Conservation (phyloP, 2,797 vertebrate species). For the Carapus acus region DNA sequence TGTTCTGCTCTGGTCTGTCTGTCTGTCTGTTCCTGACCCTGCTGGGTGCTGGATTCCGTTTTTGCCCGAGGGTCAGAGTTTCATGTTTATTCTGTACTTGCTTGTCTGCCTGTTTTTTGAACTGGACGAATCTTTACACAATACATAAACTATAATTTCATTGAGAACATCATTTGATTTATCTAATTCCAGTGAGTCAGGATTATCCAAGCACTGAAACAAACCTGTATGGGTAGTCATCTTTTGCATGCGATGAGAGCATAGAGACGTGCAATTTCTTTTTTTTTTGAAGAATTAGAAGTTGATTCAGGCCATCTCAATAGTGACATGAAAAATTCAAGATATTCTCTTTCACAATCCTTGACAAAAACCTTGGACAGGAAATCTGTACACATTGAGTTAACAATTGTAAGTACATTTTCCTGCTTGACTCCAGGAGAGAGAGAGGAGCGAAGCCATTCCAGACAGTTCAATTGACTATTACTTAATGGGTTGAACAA, state of each 20-base stretch:
- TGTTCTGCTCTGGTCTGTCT: too few relatives aligned
- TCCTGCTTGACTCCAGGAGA: slow-evolving; percentile 36
- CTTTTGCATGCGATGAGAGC: slow-evolving; percentile 3
- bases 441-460: not conserved
- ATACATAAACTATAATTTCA: slow-evolving; percentile 5
- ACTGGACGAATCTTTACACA: too few relatives aligned
- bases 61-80: too few relatives aligned
- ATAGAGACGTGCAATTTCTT: slow-evolving; percentile 51
- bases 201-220: slow-evolving; percentile 21
- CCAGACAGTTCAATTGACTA: not conserved
- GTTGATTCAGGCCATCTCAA: too few relatives aligned
- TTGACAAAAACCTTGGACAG: slow-evolving; percentile 35
- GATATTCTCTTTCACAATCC: slow-evolving; percentile 12
- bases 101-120: too few relatives aligned
- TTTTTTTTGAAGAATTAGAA: slow-evolving; percentile 41
- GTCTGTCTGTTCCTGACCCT: too few relatives aligned
- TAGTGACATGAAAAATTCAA: too few relatives aligned
- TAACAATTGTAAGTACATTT: slow-evolving; percentile 43
- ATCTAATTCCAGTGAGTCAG: slow-evolving; percentile 26
- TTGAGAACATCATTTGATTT: slow-evolving; percentile 17
- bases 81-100: too few relatives aligned
- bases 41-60: too few relatives aligned
- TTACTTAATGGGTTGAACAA: not conserved
- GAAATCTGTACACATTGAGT: slow-evolving; percentile 39
- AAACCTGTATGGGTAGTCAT: slow-evolving; percentile 36